A percentile compares a stretch with the other conserved stretches of the same genome.
Evolutionary conservation across 2,113 vertebrate genomes (phyloP).

Genomic region (Scytalopus superciliaris): DNA sequence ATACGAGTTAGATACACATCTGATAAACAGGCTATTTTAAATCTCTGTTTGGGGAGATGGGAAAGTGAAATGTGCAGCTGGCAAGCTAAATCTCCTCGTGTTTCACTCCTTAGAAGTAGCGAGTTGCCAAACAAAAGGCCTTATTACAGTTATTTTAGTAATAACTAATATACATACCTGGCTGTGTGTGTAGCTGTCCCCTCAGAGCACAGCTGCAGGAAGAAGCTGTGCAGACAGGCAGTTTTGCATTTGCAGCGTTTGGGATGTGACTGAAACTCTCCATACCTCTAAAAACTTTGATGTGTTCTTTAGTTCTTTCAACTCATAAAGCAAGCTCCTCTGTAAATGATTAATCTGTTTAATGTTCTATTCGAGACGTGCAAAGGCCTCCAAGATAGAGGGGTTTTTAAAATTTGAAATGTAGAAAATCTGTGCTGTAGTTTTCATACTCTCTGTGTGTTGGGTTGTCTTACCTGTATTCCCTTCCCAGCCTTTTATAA

Average conservation of each 20-base stretch:
- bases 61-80: conserved; percentile 54
- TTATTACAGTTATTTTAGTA: conserved; percentile 12
- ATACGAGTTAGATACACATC: conserved; percentile 51
- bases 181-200: conserved; percentile 28
- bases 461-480: background rate
- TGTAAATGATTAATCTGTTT: background rate
- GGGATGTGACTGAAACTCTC: background rate
- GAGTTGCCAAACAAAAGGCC: conserved; percentile 5
- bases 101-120: conserved; percentile 15
- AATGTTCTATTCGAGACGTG: background rate
- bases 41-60: conserved; percentile 54
- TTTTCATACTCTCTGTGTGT: background rate
- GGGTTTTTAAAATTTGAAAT: background rate
- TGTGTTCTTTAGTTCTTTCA: background rate
- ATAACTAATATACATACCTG: conserved; percentile 54
- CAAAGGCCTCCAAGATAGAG: background rate
- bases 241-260: background rate
- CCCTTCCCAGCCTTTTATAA: background rate
- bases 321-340: background rate
- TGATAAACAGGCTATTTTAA: conserved; percentile 58
- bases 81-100: conserved; percentile 19
- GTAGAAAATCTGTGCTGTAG: background rate
- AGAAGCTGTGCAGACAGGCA: background rate
- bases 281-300: background rate
- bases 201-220: conserved; percentile 53